Conservation (phyloP, 2,888 invertebrate species). For the Trissonchulus latispiculum region DNA sequence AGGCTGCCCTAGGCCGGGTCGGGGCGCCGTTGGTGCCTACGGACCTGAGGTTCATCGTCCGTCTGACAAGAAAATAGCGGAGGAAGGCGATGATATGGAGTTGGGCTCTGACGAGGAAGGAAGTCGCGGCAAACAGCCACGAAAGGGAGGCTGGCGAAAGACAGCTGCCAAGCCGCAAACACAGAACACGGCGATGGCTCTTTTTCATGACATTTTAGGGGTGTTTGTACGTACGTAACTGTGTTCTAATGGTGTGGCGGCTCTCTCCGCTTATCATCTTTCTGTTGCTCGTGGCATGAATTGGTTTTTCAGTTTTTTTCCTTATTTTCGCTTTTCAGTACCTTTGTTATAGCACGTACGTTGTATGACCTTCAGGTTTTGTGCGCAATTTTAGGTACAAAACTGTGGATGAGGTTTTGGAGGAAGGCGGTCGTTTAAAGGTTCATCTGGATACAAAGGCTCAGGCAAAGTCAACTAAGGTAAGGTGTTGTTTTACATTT, state of each 20-base stretch:
- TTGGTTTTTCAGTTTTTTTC: no score
- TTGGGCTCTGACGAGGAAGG: slow-evolving; percentile 5
- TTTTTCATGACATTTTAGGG: no score
- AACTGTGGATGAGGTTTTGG: slow-evolving; percentile 49
- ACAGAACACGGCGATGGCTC: slow-evolving; percentile 38
- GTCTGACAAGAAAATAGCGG: slow-evolving; percentile 26
- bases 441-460: neutral
- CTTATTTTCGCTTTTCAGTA: no score
- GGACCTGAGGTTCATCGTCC: slow-evolving; percentile 44
- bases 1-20: slow-evolving; percentile 82
- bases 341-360: no score
- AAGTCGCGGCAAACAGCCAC: slow-evolving; percentile 8
- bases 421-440: slow-evolving; percentile 37
- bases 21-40: slow-evolving; percentile 68
- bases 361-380: slow-evolving; percentile 17
- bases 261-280: no score
- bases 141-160: slow-evolving; percentile 20
- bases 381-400: slow-evolving; percentile 54
- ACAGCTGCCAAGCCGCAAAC: slow-evolving; percentile 54
- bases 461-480: slow-evolving; percentile 51
- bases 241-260: no score
- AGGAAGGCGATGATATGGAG: neutral
- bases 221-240: no score
- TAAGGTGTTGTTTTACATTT: no score
- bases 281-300: no score